Conservation (phyloP, 2,797 vertebrate genomes). For the Bovichtus variegatus region DNA sequence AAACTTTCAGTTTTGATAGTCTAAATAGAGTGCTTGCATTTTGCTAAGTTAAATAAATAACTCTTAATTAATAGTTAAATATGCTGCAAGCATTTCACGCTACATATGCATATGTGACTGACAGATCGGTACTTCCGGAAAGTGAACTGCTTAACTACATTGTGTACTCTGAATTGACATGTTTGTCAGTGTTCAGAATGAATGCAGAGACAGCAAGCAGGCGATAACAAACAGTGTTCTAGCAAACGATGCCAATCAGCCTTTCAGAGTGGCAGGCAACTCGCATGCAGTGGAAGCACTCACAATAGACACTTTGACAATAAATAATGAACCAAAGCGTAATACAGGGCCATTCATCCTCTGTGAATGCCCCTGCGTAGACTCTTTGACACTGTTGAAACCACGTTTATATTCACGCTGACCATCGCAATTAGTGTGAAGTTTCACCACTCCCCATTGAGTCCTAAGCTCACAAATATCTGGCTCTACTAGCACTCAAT, state of each 20-base stretch:
- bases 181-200: constrained; percentile 30
- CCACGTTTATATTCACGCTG: constrained; percentile 2
- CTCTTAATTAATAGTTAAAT: no score
- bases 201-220: constrained; percentile 16
- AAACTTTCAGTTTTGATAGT: no score
- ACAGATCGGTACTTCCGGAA: constrained; percentile 21
- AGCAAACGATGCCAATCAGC: constrained; percentile 29
- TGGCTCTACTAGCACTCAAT: constrained; percentile 39
- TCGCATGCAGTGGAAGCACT: constrained; percentile 23
- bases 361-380: not conserved
- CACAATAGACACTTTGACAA: constrained; percentile 35
- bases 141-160: constrained; percentile 30
- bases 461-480: constrained; percentile 45
- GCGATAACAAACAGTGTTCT: constrained; percentile 6
- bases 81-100: no score
- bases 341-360: not conserved
- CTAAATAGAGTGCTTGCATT: no score
- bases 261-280: constrained; percentile 24
- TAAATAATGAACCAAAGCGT: constrained; percentile 29
- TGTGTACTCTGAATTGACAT: constrained; percentile 29
- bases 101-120: constrained; percentile 19
- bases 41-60: no score
- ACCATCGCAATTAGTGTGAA: not conserved
- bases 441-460: constrained; percentile 2
- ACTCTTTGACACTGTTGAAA: not conserved